phyloP scores from a whole-genome alignment of 2,113 vertebrate genomes.

The Crotalus viridis region DNA sequence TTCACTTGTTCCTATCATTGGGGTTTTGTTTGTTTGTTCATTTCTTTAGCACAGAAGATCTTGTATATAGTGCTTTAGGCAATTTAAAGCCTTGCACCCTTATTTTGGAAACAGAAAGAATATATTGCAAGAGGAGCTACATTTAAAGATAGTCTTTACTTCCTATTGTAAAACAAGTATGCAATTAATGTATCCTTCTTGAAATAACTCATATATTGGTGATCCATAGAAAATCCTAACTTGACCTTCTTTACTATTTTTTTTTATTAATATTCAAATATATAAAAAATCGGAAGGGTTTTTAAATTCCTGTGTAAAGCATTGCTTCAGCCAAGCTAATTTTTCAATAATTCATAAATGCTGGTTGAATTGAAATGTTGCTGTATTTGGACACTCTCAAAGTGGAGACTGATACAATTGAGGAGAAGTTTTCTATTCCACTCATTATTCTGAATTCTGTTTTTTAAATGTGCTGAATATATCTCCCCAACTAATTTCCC shows the following conservation, averaged over 20 bases:
- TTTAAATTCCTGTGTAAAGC: not conserved
- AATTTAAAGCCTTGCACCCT: constrained; percentile 3
- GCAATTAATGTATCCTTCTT: not conserved
- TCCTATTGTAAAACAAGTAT: not conserved
- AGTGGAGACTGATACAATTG: not conserved
- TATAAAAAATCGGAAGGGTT: not conserved
- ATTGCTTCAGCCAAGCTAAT: not conserved
- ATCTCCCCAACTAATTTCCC: not conserved
- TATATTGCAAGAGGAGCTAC: not conserved
- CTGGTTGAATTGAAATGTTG: not conserved
- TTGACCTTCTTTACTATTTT: not conserved
- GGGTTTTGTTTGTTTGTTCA: not conserved
- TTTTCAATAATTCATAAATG: not conserved
- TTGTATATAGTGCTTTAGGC: not conserved
- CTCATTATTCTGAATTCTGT: not conserved
- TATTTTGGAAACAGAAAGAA: not conserved
- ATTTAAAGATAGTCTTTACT: not conserved
- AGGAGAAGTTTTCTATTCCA: not conserved
- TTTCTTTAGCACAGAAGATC: not conserved
- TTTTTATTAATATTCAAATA: not conserved
- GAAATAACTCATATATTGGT: not conserved
- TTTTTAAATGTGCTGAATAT: not conserved
- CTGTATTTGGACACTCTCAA: not conserved
- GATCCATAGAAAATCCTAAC: not conserved
- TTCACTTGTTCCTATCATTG: no score